Percentiles rank a stretch among this genome's conserved stretches.
phyloP scores from a whole-genome alignment of 1,140 invertebrate species.

The Drosophila repleta region DNA sequence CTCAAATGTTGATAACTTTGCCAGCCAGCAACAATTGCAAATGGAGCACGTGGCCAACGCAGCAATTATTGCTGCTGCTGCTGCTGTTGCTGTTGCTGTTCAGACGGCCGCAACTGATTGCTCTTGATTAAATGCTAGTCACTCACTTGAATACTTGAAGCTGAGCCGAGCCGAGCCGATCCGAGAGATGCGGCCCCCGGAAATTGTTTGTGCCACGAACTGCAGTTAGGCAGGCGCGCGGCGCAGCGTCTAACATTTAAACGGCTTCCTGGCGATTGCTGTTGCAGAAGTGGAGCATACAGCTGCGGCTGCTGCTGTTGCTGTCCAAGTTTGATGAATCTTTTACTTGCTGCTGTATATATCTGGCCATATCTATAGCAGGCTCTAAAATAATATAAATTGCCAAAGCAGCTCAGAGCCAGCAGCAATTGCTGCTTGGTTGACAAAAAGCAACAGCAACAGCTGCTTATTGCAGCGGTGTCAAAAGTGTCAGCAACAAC shows the following conservation, averaged over 20 bases:
- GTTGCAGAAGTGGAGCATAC: slow-evolving; percentile 29
- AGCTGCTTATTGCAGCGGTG: slow-evolving; percentile 41
- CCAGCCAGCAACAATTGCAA: slow-evolving; percentile 57
- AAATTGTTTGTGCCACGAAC: slow-evolving; percentile 76
- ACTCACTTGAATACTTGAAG: slow-evolving; percentile 66
- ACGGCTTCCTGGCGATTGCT: slow-evolving; percentile 40
- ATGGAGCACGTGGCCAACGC: slow-evolving; percentile 69
- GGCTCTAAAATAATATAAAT: no score
- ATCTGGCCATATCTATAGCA: neutral
- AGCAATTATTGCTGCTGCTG: slow-evolving; percentile 32
- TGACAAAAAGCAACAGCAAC: slow-evolving; percentile 15
- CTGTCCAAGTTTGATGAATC: slow-evolving; percentile 52
- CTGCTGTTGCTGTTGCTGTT: slow-evolving; percentile 27
- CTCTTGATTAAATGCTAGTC: slow-evolving; percentile 78
- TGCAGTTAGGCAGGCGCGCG: slow-evolving; percentile 47
- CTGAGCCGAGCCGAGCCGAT: slow-evolving; percentile 20
- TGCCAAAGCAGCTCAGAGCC: neutral
- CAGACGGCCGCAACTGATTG: slow-evolving; percentile 61
- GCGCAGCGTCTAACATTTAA: slow-evolving; percentile 36
- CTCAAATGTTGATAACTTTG: slow-evolving; percentile 50
- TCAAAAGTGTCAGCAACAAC: slow-evolving; percentile 46
- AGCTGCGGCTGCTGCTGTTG: slow-evolving; percentile 35
- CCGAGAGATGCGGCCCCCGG: slow-evolving; percentile 48
- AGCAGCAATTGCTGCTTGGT: neutral
- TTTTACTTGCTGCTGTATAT: slow-evolving; percentile 2